Conservation (phyloP, 2,888 invertebrate species). For the Tachina fera region DNA sequence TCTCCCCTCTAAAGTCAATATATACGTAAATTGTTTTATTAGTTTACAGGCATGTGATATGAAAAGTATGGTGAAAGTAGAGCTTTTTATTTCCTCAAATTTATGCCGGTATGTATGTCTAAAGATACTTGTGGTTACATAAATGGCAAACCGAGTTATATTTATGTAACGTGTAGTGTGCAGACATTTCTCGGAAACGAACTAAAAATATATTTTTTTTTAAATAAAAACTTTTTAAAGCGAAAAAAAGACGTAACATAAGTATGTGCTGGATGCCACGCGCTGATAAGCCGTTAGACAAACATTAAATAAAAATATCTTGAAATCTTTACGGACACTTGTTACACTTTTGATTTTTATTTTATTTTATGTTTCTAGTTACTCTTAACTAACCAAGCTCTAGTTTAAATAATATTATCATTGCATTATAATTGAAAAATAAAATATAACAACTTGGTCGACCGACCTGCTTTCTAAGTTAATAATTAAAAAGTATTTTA, state of each 20-base stretch:
- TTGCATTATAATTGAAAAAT: constrained; percentile 12
- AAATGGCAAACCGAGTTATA: not conserved
- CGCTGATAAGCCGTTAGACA: constrained; percentile 37
- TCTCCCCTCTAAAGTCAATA: too few relatives aligned
- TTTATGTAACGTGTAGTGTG: not conserved
- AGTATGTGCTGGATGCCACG: constrained; percentile 51
- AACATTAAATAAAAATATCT: constrained; percentile 29
- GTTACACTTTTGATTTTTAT: constrained; percentile 29
- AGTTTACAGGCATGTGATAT: too few relatives aligned
- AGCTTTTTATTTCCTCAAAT: too few relatives aligned
- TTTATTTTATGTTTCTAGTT: not conserved
- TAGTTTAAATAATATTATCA: constrained; percentile 32
- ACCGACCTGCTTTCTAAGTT: constrained; percentile 44
- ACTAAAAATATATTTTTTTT: not conserved
- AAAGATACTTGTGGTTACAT: not conserved
- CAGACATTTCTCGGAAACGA: not conserved
- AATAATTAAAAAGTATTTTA: not conserved
- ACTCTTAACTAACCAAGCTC: constrained; percentile 3
- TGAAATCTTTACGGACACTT: constrained; percentile 34
- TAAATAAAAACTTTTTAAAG: constrained; percentile 1
- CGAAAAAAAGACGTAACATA: not conserved
- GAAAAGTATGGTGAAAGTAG: too few relatives aligned
- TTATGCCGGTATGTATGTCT: not conserved
- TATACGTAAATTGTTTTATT: too few relatives aligned
- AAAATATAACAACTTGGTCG: constrained; percentile 26